These are phyloP conservation scores for Amphiprion ocellaris DNA, from an alignment of 2,113 vertebrate genomes.

Conservation along the genomic window DNA sequence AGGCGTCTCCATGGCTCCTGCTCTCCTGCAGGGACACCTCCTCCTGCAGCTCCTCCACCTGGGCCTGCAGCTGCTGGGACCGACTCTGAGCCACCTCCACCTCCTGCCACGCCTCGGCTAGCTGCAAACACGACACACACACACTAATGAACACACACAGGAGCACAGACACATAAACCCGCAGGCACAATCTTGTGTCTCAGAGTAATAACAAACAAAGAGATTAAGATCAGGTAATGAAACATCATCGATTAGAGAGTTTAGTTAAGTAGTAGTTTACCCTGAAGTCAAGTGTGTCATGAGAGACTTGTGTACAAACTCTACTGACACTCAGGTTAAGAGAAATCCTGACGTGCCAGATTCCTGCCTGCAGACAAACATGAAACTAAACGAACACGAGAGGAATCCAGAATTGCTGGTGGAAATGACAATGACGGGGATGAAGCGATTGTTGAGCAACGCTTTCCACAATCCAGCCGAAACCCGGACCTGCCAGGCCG, in stretches of 20 bases:
- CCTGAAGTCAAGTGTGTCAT: neutral
- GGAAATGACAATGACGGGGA: conserved; percentile 49
- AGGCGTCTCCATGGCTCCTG: conserved; percentile 66
- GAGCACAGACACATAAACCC: neutral
- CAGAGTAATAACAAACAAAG: neutral
- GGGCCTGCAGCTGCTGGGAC: conserved; percentile 78
- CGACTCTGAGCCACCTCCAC: conserved; percentile 64
- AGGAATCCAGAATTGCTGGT: conserved; percentile 70
- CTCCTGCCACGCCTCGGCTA: conserved; percentile 75
- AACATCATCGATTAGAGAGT: neutral
- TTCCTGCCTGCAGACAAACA: conserved; percentile 63
- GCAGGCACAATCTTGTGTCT: neutral
- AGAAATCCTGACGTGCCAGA: conserved; percentile 73
- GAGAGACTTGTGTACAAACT: neutral
- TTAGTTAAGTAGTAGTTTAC: neutral
- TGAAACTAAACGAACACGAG: conserved; percentile 52
- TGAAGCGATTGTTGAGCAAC: conserved; percentile 51
- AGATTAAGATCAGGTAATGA: neutral
- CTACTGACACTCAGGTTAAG: neutral
- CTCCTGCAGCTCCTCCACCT: conserved; percentile 84
- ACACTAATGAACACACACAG: neutral
- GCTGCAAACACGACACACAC: conserved; percentile 58
- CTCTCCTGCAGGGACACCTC: conserved; percentile 75
- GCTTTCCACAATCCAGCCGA: conserved; percentile 44
- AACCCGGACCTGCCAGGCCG: conserved; percentile 43